Base-by-base conservation (phyloP, 35 echinoderm and acorn worm species). In the Patiria miniata region DNA sequence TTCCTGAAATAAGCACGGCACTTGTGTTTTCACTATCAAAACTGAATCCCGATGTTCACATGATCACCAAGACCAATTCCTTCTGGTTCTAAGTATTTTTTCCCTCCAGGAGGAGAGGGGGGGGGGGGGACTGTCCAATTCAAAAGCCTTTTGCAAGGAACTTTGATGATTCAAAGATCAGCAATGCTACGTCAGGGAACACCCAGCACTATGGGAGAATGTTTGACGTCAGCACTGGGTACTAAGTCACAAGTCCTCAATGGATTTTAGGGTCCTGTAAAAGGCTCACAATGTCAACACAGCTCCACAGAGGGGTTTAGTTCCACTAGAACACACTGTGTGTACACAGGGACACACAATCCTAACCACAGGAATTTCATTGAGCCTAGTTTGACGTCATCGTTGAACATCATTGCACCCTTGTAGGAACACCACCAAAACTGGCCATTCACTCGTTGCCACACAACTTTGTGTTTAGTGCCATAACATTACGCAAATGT, bases 321-420 rank as follows among this genome's bases (percentile, higher is more conserved):
- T 36, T 73, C 29, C 65, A 36, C 7, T 26, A 26, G 65, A 73
- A 36, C 9, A 23, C 23, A 73, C 65, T 32, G 29, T 73, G 65
- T 73, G 14, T 34, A 73, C 65, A 73, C 26, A 73, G 19, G 19
- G 26, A 18, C 58, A 4, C 26, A 22, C 65, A 32, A 14, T 18
- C 34, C 26, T 73, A 34, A 73, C 65, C 65, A 73, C 65, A 73
- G 65, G 65, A 73, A 73, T 73, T 73, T 30, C 65, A 73, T 73
- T 73, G 21, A 73, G 26, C 14, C 26, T 26, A 34, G 65, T 32
- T 73, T 73, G 65, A 73, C 65, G 65, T 73, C 65, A 73, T 73
- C 65, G 1, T 47, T 4, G 42, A 47, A n/a, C n/a, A n/a, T n/a
- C n/a, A n/a, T n/a, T n/a, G n/a, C n/a, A n/a, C 57, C 28, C 57